Percentiles rank a stretch among this genome's conserved stretches.
Conservation (phyloP, 2,797 vertebrate species). For the Nyctibius grandis region DNA sequence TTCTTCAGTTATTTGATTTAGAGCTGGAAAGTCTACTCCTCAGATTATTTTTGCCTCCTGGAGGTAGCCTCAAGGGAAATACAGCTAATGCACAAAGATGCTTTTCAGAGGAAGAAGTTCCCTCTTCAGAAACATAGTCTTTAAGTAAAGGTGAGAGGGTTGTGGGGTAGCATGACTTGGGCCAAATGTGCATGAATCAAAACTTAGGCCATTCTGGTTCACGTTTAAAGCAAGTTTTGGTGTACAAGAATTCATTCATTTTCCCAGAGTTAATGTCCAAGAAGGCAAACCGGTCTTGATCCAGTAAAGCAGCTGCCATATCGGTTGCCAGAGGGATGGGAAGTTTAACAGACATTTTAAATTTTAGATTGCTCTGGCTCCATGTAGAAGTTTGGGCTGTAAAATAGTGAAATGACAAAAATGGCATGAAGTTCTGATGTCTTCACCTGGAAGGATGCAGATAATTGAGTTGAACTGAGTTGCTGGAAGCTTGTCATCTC, state of each 20-base stretch:
- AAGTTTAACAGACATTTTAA: background rate
- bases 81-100: background rate
- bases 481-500: background rate
- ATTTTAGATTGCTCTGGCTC: background rate
- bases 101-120: background rate
- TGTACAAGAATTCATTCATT: background rate
- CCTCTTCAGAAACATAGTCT: background rate
- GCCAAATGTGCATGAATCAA: background rate
- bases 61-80: background rate
- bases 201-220: background rate
- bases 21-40: background rate
- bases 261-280: background rate
- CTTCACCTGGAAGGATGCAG: slow-evolving; percentile 20
- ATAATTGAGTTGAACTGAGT: slow-evolving; percentile 18
- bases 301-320: background rate
- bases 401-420: background rate
- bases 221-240: background rate
- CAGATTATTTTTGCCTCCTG: background rate
- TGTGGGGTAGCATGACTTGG: background rate
- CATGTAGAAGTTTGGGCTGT: background rate
- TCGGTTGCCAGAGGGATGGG: background rate
- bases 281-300: background rate
- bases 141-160: background rate
- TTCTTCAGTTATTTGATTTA: background rate
- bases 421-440: background rate